Evolutionary conservation across 2,113 vertebrate species (phyloP).

Genomic region (Macquaria ambigua): DNA sequence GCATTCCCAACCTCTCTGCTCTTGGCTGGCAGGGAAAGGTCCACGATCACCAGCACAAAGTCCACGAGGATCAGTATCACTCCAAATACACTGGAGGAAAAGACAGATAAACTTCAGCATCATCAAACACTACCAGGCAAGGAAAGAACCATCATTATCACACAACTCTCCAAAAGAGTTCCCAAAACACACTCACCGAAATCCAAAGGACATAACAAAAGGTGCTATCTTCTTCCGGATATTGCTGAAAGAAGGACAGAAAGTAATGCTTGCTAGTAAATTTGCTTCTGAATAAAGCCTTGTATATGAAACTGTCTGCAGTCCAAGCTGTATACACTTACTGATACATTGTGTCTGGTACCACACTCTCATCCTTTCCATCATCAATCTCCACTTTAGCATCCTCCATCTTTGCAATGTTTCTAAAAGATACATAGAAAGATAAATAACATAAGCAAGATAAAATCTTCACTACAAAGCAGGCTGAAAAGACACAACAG

Average conservation of each 20-base stretch:
- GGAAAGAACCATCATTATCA: background rate
- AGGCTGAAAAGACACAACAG: background rate
- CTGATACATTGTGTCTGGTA: conserved; percentile 83
- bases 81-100: conserved; percentile 88
- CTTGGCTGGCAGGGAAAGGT: conserved; percentile 75
- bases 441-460: background rate
- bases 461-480: background rate
- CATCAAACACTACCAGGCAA: background rate
- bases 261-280: background rate
- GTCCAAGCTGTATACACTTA: conserved; percentile 72
- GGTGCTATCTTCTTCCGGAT: conserved; percentile 84
- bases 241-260: conserved; percentile 65
- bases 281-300: background rate
- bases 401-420: conserved; percentile 81
- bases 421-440: conserved; percentile 33
- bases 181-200: conserved; percentile 87
- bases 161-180: background rate
- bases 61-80: conserved; percentile 91
- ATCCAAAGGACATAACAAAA: conserved; percentile 91
- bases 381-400: conserved; percentile 89
- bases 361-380: conserved; percentile 80
- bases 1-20: conserved; percentile 65
- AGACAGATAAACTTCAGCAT: background rate
- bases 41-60: conserved; percentile 86
- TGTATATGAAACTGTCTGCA: background rate